Evolutionary conservation across 2,797 vertebrate species (phyloP), one percentile per base, ranked within the genome.

Genomic region (Atherinosoma microstoma): DNA sequence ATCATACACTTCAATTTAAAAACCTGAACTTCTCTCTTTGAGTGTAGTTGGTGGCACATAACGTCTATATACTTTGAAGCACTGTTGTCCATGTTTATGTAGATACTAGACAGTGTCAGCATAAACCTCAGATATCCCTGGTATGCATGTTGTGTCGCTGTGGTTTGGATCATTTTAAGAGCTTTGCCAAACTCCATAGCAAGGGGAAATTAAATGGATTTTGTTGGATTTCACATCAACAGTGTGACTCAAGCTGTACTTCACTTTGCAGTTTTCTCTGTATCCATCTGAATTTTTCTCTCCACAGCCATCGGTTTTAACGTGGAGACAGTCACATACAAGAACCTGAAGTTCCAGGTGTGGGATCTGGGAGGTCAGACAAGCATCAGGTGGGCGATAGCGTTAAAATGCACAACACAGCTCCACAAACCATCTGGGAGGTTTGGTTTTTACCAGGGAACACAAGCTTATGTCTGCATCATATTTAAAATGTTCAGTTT

Each of bases 331-430:
- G 97, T 99, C 80, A 98, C 97, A 0, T 99, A 96, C 91, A 98
- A 96, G 93, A 99, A 98, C 86, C 95, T 99, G 76, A 99, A 97
- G 90, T 99, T 99, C 89, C 97, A 99, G 94, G 97, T 99, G 40
- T 99, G 97, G 98, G 98, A 99, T 88, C 94, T 99, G 54, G 98
- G 98, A 90, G 98, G 97, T 89, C 98, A 99, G 90, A 99, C 97
- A 0, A 99, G 97, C 89, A 99, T 99, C 92, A 97, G 98, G 98
- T 98, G 93, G 75, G 73, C 59, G 18, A 7, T 49, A 22, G 38
- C 13, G 3, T 40, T 40, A 16, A 15, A 15, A 15, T 4, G 13
- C 38, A 40, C 4, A 16, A 40, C 1, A 40, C 5, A 16, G 47
- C n/a, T 49, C n/a, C n/a, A 49, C n/a, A 49, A 47, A 49, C 47